Percentiles rank a stretch among this genome's conserved stretches.
Evolutionary conservation across 1,140 invertebrate species (phyloP).

Genomic region (Eciton burchellii): DNA sequence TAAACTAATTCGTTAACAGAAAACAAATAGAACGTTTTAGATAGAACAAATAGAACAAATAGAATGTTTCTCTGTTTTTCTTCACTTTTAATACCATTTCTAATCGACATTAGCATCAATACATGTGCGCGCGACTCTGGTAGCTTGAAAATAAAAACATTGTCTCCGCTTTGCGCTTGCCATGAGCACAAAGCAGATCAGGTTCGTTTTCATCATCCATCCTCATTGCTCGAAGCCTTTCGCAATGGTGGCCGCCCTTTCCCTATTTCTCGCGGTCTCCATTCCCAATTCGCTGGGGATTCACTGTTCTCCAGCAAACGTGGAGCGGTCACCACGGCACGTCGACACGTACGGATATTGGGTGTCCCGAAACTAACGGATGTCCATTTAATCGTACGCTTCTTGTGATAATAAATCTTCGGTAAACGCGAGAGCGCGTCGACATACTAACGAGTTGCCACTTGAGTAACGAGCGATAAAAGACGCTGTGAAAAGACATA

Average conservation of each 20-base stretch:
- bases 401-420: not conserved
- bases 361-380: not conserved
- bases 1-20: too few relatives aligned
- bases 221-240: constrained; percentile 27
- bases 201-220: constrained; percentile 24
- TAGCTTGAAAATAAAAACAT: too few relatives aligned
- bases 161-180: not conserved
- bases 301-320: constrained; percentile 27
- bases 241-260: not conserved
- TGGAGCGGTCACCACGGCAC: constrained; percentile 16
- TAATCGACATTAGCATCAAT: constrained; percentile 38
- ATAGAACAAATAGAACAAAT: too few relatives aligned
- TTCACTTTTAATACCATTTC: not conserved
- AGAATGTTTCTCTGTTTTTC: too few relatives aligned
- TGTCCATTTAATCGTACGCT: not conserved
- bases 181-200: not conserved
- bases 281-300: constrained; percentile 33
- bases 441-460: not conserved
- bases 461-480: not conserved
- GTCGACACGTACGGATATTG: constrained; percentile 7
- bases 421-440: not conserved
- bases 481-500: too few relatives aligned
- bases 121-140: too few relatives aligned
- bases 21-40: too few relatives aligned
- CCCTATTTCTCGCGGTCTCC: constrained; percentile 1